Evolutionary conservation across 2,797 vertebrate genomes (phyloP).

Genomic region (Netta rufina): DNA sequence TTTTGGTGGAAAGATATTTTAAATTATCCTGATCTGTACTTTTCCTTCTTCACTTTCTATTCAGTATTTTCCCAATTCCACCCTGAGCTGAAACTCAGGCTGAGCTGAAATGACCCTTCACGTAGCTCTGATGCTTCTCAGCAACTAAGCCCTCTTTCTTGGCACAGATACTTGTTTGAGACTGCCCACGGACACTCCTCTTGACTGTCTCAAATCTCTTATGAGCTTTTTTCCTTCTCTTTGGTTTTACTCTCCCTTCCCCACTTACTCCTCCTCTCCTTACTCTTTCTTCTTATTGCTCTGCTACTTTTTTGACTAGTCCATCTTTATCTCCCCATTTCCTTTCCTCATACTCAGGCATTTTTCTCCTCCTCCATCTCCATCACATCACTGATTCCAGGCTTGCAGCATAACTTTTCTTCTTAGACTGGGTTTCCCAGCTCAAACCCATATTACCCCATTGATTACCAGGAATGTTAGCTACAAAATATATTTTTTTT

Average conservation of each 20-base stretch:
- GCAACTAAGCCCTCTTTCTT: background rate
- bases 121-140: background rate
- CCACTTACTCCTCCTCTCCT: background rate
- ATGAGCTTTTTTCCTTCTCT: background rate
- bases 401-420: background rate
- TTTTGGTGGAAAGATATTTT: constrained; percentile 14
- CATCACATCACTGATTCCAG: background rate
- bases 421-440: background rate
- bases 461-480: background rate
- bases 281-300: background rate
- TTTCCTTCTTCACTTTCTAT: background rate
- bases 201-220: background rate
- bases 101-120: background rate
- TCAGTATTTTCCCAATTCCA: background rate
- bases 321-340: background rate
- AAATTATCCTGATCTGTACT: background rate
- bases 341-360: background rate
- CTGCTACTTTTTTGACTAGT: background rate
- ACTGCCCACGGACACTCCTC: background rate
- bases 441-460: background rate
- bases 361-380: background rate
- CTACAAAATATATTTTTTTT: background rate
- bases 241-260: background rate
- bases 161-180: background rate
- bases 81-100: background rate